Conservation (phyloP, 2,113 vertebrate genomes). For the Leuciscus idus region DNA sequence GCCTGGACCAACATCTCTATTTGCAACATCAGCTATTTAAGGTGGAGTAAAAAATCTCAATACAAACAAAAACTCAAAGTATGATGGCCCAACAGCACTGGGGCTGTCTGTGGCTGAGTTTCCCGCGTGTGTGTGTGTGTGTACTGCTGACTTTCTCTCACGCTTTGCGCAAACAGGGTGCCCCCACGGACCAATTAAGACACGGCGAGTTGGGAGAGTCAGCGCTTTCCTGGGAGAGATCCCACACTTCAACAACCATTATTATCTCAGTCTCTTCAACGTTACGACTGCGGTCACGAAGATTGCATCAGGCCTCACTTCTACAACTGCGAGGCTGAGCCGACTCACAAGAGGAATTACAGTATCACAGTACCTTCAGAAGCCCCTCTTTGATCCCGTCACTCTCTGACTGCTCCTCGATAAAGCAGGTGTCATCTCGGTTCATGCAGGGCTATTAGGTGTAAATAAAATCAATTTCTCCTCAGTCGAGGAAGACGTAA, state of each 20-base stretch:
- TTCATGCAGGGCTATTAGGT: conserved; percentile 23
- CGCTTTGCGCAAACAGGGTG: conserved; percentile 72
- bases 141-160: conserved; percentile 70
- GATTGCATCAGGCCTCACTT: conserved; percentile 80
- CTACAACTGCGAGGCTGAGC: conserved; percentile 66
- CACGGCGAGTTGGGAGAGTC: conserved; percentile 74
- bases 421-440: conserved; percentile 42
- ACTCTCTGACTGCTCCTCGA: conserved; percentile 33
- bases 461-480: conserved; percentile 53
- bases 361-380: conserved; percentile 57
- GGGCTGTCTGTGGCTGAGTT: conserved; percentile 45
- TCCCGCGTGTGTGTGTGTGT: conserved; percentile 57
- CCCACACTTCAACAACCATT: conserved; percentile 73
- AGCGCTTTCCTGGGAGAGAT: conserved; percentile 79
- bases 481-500: conserved; percentile 7
- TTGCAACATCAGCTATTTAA: conserved; percentile 52
- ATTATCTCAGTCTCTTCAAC: conserved; percentile 73
- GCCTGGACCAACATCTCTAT: conserved; percentile 20
- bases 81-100: conserved; percentile 43
- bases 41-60: background rate
- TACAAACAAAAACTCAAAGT: conserved; percentile 38
- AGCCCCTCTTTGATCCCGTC: conserved; percentile 53
- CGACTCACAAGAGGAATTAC: conserved; percentile 55
- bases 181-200: conserved; percentile 80
- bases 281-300: conserved; percentile 74